These are phyloP conservation scores for Ericerus pela DNA, from an alignment of 1,140 invertebrate genomes.

Conservation along the genomic window DNA sequence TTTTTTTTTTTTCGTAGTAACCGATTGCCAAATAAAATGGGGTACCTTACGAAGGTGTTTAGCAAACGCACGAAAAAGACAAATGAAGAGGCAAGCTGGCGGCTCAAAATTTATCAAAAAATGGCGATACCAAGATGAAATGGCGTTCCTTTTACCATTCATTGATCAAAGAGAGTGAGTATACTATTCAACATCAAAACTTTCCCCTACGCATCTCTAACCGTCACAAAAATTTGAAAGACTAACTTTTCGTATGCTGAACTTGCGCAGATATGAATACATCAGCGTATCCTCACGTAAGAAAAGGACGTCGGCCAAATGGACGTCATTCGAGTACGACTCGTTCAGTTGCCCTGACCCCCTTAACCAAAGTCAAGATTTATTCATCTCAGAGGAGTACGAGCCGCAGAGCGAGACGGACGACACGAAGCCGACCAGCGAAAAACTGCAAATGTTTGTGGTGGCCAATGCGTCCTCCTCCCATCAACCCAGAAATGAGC, in stretches of 20 bases:
- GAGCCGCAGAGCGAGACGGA: not conserved
- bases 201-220: not conserved
- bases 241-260: not conserved
- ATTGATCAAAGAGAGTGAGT: slow-evolving; percentile 1
- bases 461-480: not conserved
- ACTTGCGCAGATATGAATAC: not conserved
- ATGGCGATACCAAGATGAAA: slow-evolving; percentile 7
- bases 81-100: not conserved
- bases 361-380: not conserved
- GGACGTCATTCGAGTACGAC: too few relatives aligned
- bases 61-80: slow-evolving; percentile 3
- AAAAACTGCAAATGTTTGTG: not conserved
- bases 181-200: not conserved
- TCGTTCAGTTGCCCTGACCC: too few relatives aligned
- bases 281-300: not conserved
- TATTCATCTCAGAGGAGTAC: slow-evolving; percentile 4
- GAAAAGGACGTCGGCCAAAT: not conserved
- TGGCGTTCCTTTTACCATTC: slow-evolving; percentile 3
- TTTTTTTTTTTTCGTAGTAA: not conserved
- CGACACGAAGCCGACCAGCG: not conserved
- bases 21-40: slow-evolving; percentile 6
- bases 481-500: too few relatives aligned
- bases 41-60: not conserved
- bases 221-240: not conserved
- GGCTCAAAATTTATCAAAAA: not conserved